Evolutionary conservation across 1,140 invertebrate species (phyloP).

Genomic region (Conus ventricosus): DNA sequence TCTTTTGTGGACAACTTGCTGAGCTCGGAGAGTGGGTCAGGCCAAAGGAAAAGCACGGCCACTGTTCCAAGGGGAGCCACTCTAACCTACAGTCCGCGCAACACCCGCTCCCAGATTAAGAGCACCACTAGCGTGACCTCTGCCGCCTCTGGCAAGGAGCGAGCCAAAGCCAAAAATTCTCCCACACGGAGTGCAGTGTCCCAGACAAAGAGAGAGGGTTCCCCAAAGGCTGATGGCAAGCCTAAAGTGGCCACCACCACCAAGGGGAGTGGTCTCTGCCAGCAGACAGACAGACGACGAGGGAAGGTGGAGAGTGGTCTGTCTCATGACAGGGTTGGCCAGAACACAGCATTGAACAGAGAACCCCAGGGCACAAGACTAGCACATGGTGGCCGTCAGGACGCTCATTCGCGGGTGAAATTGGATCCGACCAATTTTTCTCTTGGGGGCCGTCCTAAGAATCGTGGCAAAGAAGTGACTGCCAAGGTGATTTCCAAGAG

Average conservation of each 20-base stretch:
- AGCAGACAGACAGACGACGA: neutral
- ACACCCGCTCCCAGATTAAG: neutral
- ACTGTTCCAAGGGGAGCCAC: conserved; percentile 1
- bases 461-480: neutral
- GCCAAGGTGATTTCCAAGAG: neutral
- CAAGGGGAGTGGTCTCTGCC: neutral
- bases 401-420: neutral
- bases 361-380: neutral
- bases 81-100: conserved; percentile 13
- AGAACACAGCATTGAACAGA: neutral
- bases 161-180: neutral
- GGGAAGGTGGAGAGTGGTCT: neutral
- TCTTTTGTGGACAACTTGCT: conserved; percentile 22
- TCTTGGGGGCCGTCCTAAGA: neutral
- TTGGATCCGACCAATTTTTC: neutral
- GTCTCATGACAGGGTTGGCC: neutral
- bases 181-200: neutral
- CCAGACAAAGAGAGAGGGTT: neutral
- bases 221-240: neutral
- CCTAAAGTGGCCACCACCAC: neutral
- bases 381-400: neutral
- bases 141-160: neutral
- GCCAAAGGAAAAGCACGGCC: neutral
- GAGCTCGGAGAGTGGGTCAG: neutral
- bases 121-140: neutral